Conservation (phyloP, 2,888 invertebrate species). For the Meghimatium bilineatum region DNA sequence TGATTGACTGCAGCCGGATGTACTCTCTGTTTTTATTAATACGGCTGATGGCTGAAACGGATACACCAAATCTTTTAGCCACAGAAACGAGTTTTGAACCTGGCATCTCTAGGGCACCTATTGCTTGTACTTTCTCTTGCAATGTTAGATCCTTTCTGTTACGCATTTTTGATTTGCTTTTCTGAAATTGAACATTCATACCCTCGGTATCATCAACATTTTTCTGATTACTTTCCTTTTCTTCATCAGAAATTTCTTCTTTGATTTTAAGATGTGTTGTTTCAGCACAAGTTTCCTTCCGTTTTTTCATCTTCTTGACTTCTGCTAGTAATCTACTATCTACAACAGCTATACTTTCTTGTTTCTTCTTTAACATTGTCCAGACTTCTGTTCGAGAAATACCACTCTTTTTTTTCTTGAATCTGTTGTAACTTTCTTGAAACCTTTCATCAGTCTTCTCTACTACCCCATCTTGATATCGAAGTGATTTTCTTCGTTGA, state of each 20-base stretch:
- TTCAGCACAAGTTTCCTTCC: neutral
- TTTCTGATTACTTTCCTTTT: neutral
- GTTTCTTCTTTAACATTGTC: slow-evolving; percentile 23
- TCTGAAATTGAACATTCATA: neutral
- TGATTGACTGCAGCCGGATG: slow-evolving; percentile 30
- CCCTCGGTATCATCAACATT: neutral
- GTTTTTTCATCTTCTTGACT: neutral
- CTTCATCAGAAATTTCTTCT: slow-evolving; percentile 15
- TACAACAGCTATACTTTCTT: neutral
- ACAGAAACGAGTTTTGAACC: slow-evolving; percentile 23
- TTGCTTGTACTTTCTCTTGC: slow-evolving; percentile 40
- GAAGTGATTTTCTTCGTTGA: neutral
- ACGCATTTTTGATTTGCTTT: neutral
- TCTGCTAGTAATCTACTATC: neutral
- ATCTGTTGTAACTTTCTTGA: too few relatives aligned
- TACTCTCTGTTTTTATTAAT: slow-evolving; percentile 38
- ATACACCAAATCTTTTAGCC: slow-evolving; percentile 40
- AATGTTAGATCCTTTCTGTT: slow-evolving; percentile 44
- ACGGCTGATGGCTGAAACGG: slow-evolving; percentile 40
- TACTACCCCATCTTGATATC: neutral
- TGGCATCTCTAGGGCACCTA: slow-evolving; percentile 22
- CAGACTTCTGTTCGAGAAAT: slow-evolving; percentile 4
- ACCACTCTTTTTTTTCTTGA: neutral
- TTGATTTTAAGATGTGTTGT: neutral
- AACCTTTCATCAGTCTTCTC: neutral